Base-by-base conservation (phyloP, 2,113 vertebrate species). In the Actenoides hombroni region DNA sequence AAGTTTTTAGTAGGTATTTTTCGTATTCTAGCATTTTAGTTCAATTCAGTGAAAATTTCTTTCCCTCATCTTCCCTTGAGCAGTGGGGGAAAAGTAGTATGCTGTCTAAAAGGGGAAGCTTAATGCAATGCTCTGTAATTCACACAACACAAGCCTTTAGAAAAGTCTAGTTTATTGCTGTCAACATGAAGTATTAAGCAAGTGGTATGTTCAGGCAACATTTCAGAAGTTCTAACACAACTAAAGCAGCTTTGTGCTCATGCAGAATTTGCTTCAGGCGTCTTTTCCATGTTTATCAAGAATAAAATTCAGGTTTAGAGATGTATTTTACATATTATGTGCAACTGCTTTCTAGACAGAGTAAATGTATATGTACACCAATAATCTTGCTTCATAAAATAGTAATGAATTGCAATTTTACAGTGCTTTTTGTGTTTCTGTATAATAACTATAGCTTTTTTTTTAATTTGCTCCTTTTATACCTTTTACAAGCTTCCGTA, bases 401-500 rank as follows among this genome's bases (percentile, higher is more conserved):
- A 74, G 14, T 67, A 81, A 78, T 3, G 4, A 80, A 90, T 33
- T 93, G 61, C 57, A 83, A 21, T 87, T 85, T 88, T 70, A 83
- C 31, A 15, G 39, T 95, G 67, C 7, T 78, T 97, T 96, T 97
- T 69, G 57, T 93, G 19, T 85, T 39, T 69, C 94, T 75, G 51
- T 97, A 28, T 97, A 96, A 97, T 98, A 98, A 99, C 96, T 90
- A 88, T 97, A 97, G 97, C n/a, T 94, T 51, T 97, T 98, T 88
- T 97, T 98, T 97, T 98, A 97, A 98, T 98, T 98, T 98, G 90
- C 97, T 98, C 96, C 97, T 98, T 97, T 98, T 98, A 94, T 98
- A 87, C 98, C 97, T 98, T 97, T 98, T 98, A 98, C 99, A 99
- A 99, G 99, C 99, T 99, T 99, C 99, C 99, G 37, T 99, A 98